These are phyloP conservation scores for Apodemus speciosus DNA, from an alignment of 2,113 vertebrate genomes.

Conservation along the genomic window DNA sequence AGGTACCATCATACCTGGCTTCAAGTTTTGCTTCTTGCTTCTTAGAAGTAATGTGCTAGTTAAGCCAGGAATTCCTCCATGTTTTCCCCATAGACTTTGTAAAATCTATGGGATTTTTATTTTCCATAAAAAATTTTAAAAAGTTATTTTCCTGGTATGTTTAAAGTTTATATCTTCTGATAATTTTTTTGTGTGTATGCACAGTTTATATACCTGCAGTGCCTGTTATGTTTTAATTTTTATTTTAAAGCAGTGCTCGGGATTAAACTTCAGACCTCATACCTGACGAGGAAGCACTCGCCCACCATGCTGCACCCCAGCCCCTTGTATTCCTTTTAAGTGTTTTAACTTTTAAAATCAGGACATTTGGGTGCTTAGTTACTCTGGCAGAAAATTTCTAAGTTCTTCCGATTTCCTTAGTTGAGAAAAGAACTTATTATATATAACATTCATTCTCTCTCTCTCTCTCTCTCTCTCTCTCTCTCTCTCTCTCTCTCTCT, in stretches of 20 bases:
- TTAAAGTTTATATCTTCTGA: neutral
- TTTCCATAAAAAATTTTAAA: neutral
- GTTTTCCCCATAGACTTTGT: neutral
- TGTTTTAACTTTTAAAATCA: conserved; percentile 27
- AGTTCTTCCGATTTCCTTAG: neutral
- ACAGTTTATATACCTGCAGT: neutral
- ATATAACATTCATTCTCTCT: neutral
- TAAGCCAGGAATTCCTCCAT: neutral
- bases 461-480: neutral
- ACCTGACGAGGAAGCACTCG: neutral
- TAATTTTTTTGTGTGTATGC: neutral
- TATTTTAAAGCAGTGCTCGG: neutral
- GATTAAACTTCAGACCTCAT: neutral
- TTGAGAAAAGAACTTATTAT: neutral
- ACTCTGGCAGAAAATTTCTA: neutral
- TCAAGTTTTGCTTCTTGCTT: neutral
- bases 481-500: neutral
- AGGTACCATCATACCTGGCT: neutral
- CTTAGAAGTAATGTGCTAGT: conserved; percentile 3
- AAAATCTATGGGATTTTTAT: conserved; percentile 33
- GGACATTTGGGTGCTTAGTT: neutral
- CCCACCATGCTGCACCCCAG: neutral
- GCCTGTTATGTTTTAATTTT: neutral
- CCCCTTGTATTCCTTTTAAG: conserved; percentile 22
- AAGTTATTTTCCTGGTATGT: neutral